Conservation (phyloP, 2,797 vertebrate genomes). For the Karalla daura region DNA sequence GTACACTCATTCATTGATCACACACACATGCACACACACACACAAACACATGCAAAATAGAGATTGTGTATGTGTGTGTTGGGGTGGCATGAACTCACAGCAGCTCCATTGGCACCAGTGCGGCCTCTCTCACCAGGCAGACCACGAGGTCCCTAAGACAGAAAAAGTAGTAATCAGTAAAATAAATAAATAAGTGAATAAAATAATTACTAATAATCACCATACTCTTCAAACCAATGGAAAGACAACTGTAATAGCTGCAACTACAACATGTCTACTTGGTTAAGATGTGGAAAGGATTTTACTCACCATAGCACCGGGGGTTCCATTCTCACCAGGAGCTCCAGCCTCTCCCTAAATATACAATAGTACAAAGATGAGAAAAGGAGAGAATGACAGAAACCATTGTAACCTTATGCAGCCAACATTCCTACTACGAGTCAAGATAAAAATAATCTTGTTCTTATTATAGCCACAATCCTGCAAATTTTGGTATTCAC, state of each 20-base stretch:
- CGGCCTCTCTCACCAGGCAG: conserved; percentile 98
- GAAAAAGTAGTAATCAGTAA: conserved; percentile 18
- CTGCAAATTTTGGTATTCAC: too few relatives aligned
- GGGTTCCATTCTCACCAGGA: conserved; percentile 95
- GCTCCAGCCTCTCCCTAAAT: conserved; percentile 91
- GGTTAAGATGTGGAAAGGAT: fast-evolving
- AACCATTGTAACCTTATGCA: background rate
- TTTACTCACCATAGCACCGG: conserved; percentile 93
- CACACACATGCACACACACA: too few relatives aligned
- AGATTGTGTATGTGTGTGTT: background rate
- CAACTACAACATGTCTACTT: background rate
- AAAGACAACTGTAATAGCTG: background rate
- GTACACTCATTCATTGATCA: background rate
- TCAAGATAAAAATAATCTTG: background rate
- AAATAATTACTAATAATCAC: too few relatives aligned
- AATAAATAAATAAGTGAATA: too few relatives aligned
- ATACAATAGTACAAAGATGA: conserved; percentile 24
- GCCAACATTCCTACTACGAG: background rate
- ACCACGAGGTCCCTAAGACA: conserved; percentile 92
- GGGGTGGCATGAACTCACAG: conserved; percentile 87
- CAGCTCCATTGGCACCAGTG: conserved; percentile 89
- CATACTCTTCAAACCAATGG: background rate
- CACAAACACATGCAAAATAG: too few relatives aligned
- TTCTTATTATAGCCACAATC: background rate
- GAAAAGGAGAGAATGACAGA: background rate